A percentile compares a stretch with the other conserved stretches of the same genome.
Conservation (phyloP, 2,888 invertebrate genomes). For the Caenorhabditis sp. region DNA sequence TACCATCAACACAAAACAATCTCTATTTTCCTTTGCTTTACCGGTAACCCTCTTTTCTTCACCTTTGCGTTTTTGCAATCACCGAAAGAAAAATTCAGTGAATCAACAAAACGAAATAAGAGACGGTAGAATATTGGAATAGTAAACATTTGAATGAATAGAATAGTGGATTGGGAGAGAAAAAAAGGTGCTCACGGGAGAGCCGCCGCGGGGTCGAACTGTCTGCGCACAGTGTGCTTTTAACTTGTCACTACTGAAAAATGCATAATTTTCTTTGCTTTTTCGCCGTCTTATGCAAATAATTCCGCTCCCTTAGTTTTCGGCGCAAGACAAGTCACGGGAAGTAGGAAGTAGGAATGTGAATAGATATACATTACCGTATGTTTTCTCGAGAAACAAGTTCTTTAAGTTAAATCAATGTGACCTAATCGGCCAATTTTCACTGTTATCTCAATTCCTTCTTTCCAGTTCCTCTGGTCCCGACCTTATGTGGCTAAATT, state of each 20-base stretch:
- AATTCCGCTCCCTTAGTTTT: background rate
- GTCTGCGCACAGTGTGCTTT: slow-evolving; percentile 52
- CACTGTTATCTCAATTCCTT: too few relatives aligned
- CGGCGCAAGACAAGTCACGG: slow-evolving; percentile 2
- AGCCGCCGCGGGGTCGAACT: slow-evolving; percentile 28
- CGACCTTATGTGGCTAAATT: too few relatives aligned
- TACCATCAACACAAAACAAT: background rate
- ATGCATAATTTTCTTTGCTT: slow-evolving; percentile 37
- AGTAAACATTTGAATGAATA: slow-evolving; percentile 59
- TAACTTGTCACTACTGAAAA: slow-evolving; percentile 55
- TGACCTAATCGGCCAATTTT: background rate
- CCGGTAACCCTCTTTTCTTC: background rate
- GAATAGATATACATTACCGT: background rate
- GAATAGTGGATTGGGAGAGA: slow-evolving; percentile 53
- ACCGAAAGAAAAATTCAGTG: slow-evolving; percentile 49
- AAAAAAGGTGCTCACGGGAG: slow-evolving; percentile 33
- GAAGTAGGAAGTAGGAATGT: background rate
- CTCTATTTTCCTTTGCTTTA: background rate
- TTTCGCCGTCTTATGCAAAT: slow-evolving; percentile 28
- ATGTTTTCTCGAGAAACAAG: background rate
- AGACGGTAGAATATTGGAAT: slow-evolving; percentile 59
- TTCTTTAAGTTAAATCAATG: background rate
- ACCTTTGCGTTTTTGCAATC: slow-evolving; percentile 27
- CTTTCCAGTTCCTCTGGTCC: too few relatives aligned
- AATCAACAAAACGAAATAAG: slow-evolving; percentile 60